These are phyloP conservation scores for Pediacus dermestoides DNA, from an alignment of 2,888 invertebrate species.

Conservation along the genomic window DNA sequence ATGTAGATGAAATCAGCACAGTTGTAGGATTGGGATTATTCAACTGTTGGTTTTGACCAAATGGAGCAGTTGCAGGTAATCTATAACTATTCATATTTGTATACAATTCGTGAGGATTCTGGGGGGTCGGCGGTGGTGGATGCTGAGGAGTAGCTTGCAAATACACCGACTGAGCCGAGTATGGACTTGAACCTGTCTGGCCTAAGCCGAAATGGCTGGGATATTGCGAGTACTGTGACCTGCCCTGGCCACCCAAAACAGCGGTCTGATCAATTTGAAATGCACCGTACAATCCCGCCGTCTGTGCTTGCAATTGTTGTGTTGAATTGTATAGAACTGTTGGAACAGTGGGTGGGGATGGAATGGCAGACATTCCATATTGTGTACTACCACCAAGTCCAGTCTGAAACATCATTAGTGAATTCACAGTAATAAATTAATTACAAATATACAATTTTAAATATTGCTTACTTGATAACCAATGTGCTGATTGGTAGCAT, in stretches of 20 bases:
- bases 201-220: slow-evolving; percentile 59
- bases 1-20: slow-evolving; percentile 82
- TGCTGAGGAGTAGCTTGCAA: slow-evolving; percentile 52
- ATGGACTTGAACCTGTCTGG: slow-evolving; percentile 54
- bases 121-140: slow-evolving; percentile 55
- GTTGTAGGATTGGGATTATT: slow-evolving; percentile 74
- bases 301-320: slow-evolving; percentile 64
- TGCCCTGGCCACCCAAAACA: slow-evolving; percentile 62
- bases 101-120: slow-evolving; percentile 70
- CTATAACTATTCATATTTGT: slow-evolving; percentile 51
- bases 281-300: slow-evolving; percentile 76
- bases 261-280: slow-evolving; percentile 63
- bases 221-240: slow-evolving; percentile 78
- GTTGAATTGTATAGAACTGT: slow-evolving; percentile 79
- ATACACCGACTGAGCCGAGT: slow-evolving; percentile 65
- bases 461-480: slow-evolving; percentile 63
- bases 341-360: slow-evolving; percentile 80
- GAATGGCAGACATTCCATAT: slow-evolving; percentile 80
- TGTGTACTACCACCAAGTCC: slow-evolving; percentile 53
- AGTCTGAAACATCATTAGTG: slow-evolving; percentile 38
- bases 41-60: slow-evolving; percentile 76
- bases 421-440: slow-evolving; percentile 5
- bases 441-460: slow-evolving; percentile 4
- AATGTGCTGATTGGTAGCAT: slow-evolving; percentile 60
- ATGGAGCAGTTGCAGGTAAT: slow-evolving; percentile 58